Percentiles rank a stretch among this genome's conserved stretches.
These are phyloP conservation scores for Lomographa bimaculata DNA, from an alignment of 2,888 invertebrate species.

Conservation along the genomic window DNA sequence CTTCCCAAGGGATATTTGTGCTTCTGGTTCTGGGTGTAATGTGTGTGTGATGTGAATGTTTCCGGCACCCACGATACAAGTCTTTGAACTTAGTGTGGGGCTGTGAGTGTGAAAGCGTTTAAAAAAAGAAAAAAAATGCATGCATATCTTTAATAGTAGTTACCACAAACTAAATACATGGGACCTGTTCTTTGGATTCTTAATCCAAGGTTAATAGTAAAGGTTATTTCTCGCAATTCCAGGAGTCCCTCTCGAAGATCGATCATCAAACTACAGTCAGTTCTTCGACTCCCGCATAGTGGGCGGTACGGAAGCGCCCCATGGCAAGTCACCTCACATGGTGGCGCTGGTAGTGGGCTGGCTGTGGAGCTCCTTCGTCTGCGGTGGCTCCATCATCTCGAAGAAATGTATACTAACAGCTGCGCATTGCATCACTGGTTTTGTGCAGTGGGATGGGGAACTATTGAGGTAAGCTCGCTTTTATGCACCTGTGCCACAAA, in stretches of 20 bases:
- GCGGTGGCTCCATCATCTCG: slow-evolving; percentile 40
- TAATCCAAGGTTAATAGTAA: too few relatives aligned
- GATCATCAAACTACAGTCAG: slow-evolving; percentile 2
- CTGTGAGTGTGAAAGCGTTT: too few relatives aligned
- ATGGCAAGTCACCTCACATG: slow-evolving; percentile 41
- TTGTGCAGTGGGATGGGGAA: slow-evolving; percentile 23
- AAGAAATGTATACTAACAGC: slow-evolving; percentile 38
- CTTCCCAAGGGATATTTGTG: too few relatives aligned
- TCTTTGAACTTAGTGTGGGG: too few relatives aligned
- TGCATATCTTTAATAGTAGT: too few relatives aligned
- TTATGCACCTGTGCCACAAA: too few relatives aligned
- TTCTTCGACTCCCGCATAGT: slow-evolving; percentile 37
- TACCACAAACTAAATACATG: too few relatives aligned
- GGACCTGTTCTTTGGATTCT: too few relatives aligned
- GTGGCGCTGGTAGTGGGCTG: slow-evolving; percentile 39
- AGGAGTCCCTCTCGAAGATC: slow-evolving; percentile 25
- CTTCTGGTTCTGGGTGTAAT: too few relatives aligned
- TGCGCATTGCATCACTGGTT: slow-evolving; percentile 47
- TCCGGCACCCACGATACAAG: too few relatives aligned
- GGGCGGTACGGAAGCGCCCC: slow-evolving; percentile 42
- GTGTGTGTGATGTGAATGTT: too few relatives aligned
- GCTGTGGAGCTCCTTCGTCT: slow-evolving; percentile 19
- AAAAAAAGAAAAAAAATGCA: too few relatives aligned
- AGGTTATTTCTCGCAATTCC: slow-evolving; percentile 10
- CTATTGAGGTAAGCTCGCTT: slow-evolving; percentile 36